Base-by-base conservation (phyloP, 2,888 invertebrate genomes). In the Trissolcus japonicus region DNA sequence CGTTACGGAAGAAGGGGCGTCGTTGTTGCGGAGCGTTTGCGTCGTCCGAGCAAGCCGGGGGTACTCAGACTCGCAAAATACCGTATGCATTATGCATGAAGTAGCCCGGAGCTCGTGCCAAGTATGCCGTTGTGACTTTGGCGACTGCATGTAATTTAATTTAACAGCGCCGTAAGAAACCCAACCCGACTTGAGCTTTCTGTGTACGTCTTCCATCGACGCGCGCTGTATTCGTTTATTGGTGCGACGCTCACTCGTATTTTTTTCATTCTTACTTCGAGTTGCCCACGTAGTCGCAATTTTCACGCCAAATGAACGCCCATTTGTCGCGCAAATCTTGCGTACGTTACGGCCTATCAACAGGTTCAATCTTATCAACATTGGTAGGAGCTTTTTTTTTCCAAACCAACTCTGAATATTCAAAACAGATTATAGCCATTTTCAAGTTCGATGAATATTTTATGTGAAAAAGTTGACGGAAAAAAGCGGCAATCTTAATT, bases 121-220 rank as follows among this genome's bases (percentile, higher is more conserved):
- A 87, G 86, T 86, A 83, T 84, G 84, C 82, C 85, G 82, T 83
- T 83, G 84, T 84, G 85, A 85, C 86, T 86, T 83, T 83, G 84
- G 83, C 80, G 85, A 83, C 85, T 86, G 85, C 83, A 83, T 84
- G 86, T 87, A 86, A 86, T 87, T 86, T 86, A 86, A 87, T 87
- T 86, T 87, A 86, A 86, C 84, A 84, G 84, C 82, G 79, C 84
- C 85, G 83, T 85, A 86, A 87, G 85, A 83, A 83, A 85, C 80
- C 79, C 81, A 65, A 78, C 75, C 78, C 74, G 73, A 73, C 57
- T 62, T 67, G 76, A 75, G 72, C 78, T 75, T 76, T 77, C 76
- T 75, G 72, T 78, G 62, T 71, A 75, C 68, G 67, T 56, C 63
- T 63, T 72, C 46, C 62, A 69, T 68, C 56, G 63, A 69, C 53